These are phyloP conservation scores for Macroglossus sobrinus DNA, from an alignment of 2,113 vertebrate genomes.

Conservation along the genomic window DNA sequence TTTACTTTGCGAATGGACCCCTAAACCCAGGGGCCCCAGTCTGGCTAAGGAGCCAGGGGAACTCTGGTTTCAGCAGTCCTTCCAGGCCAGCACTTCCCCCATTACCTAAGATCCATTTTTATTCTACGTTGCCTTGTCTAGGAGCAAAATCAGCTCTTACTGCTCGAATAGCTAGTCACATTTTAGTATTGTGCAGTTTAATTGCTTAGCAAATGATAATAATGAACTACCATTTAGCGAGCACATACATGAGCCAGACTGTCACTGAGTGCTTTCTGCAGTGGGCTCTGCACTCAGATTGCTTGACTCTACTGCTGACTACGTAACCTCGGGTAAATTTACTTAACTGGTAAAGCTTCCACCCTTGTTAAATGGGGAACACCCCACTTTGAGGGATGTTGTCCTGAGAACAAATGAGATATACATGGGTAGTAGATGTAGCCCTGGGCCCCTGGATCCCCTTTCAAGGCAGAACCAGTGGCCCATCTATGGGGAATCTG, in stretches of 20 bases:
- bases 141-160: not conserved
- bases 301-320: not conserved
- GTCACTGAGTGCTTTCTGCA: not conserved
- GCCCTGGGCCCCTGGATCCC: no score
- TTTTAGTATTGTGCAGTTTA: not conserved
- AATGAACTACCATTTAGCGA: not conserved
- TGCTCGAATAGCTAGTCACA: not conserved
- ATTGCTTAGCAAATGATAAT: constrained; percentile 16
- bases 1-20: not conserved
- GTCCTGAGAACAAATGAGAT: not conserved
- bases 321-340: not conserved
- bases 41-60: not conserved
- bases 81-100: not conserved
- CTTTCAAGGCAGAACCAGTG: not conserved
- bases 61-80: not conserved
- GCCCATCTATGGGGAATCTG: not conserved
- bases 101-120: not conserved
- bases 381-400: not conserved
- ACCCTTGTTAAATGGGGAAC: not conserved
- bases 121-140: not conserved
- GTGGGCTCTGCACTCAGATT: not conserved
- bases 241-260: not conserved
- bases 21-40: not conserved
- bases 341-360: not conserved
- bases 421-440: not conserved